These are phyloP conservation scores for Xyliphius kryptos DNA, from an alignment of 2,113 vertebrate genomes.

Conservation along the genomic window DNA sequence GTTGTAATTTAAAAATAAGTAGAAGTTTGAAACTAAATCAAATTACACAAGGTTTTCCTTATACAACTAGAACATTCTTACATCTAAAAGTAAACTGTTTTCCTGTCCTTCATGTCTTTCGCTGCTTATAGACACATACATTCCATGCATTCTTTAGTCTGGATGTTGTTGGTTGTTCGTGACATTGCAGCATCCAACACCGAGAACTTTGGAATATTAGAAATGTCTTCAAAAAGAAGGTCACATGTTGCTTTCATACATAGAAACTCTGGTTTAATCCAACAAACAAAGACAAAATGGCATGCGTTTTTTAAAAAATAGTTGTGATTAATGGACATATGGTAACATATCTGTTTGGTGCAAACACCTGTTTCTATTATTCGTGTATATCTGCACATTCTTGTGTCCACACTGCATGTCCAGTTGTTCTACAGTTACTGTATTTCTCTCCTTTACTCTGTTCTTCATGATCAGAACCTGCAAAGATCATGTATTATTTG, in stretches of 20 bases:
- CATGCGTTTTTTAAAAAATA: no score
- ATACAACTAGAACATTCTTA: not conserved
- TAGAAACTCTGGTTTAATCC: no score
- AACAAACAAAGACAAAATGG: no score
- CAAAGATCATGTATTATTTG: no score
- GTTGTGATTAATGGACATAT: no score
- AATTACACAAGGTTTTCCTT: conserved; percentile 8
- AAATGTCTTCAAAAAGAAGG: not conserved
- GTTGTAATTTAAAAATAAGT: not conserved
- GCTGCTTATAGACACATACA: conserved; percentile 3
- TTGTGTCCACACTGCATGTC: no score
- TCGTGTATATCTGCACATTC: no score
- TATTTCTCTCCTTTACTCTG: no score
- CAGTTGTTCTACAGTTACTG: no score
- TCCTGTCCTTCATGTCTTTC: not conserved
- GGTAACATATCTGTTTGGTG: no score
- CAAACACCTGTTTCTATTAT: no score
- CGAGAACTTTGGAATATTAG: not conserved
- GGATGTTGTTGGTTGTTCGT: not conserved
- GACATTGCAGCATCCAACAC: not conserved
- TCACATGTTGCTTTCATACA: not conserved
- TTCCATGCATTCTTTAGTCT: not conserved
- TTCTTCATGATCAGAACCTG: no score
- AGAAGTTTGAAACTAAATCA: conserved; percentile 3
- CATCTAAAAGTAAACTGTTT: not conserved